A percentile compares a stretch with the other conserved stretches of the same genome.
These are phyloP conservation scores for Kryphioiulus occultus DNA, from an alignment of 2,888 invertebrate genomes.

Conservation along the genomic window DNA sequence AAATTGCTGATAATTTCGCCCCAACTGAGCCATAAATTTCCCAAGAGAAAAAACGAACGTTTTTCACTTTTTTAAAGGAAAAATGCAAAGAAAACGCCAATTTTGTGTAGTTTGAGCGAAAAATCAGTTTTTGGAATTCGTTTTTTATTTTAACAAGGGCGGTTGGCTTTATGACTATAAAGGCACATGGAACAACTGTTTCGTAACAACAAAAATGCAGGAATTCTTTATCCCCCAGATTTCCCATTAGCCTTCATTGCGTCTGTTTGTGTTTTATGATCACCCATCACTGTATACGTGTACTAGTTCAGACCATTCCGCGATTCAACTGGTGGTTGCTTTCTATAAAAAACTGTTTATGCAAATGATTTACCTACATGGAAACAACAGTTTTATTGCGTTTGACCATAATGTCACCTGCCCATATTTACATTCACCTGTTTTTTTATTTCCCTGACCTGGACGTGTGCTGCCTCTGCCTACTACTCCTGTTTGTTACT, in stretches of 20 bases:
- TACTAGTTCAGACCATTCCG: not conserved
- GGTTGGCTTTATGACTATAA: not conserved
- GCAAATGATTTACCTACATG: slow-evolving; percentile 1
- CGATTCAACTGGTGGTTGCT: not conserved
- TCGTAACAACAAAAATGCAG: too few relatives aligned
- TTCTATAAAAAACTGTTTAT: not conserved
- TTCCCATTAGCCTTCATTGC: not conserved
- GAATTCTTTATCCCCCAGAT: not conserved
- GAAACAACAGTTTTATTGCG: slow-evolving; percentile 10
- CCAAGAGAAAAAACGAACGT: not conserved
- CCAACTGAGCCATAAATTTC: not conserved
- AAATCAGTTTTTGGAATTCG: not conserved
- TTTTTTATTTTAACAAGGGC: not conserved
- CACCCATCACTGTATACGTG: not conserved
- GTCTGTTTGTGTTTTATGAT: not conserved
- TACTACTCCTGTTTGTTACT: not conserved
- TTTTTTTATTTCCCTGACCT: slow-evolving; percentile 20
- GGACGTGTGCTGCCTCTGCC: not conserved
- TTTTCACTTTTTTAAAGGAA: not conserved
- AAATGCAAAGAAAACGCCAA: not conserved
- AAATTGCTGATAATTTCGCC: not conserved
- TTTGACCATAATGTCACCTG: slow-evolving; percentile 35
- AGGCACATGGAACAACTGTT: too few relatives aligned
- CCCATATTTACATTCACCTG: slow-evolving; percentile 35
- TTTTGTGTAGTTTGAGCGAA: not conserved